Conservation (phyloP, 2,797 vertebrate genomes). For the Rhinella marina region DNA sequence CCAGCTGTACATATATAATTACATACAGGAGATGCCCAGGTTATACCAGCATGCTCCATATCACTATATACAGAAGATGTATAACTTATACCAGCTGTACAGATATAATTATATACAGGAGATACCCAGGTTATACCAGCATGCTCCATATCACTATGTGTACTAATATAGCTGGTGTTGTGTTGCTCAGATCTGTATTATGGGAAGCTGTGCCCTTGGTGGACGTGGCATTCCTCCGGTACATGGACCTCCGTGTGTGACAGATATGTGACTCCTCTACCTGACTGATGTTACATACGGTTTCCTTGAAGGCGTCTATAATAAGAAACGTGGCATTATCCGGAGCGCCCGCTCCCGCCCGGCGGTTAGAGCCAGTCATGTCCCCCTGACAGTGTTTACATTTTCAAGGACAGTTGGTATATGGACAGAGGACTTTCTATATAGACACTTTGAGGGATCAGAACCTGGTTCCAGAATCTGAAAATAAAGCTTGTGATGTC, state of each 20-base stretch:
- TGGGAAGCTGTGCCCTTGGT: neutral
- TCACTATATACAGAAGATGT: neutral
- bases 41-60: neutral
- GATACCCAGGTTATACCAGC: neutral
- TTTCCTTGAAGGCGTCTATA: constrained; percentile 13
- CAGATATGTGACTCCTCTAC: neutral
- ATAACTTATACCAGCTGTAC: neutral
- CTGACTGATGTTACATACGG: neutral
- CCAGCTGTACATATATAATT: neutral
- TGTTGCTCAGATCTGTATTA: neutral
- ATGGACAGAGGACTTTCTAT: neutral
- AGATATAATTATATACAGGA: neutral
- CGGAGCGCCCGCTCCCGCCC: neutral
- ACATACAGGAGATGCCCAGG: neutral
- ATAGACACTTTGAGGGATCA: neutral
- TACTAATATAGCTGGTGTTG: too few species aligned
- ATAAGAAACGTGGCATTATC: constrained; percentile 1
- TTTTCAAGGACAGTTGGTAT: neutral
- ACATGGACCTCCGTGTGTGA: neutral
- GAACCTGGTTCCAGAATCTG: too few species aligned
- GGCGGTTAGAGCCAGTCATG: neutral
- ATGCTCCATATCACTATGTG: neutral
- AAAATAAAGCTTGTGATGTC: too few species aligned
- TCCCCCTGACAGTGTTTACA: neutral
- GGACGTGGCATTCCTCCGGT: neutral